Conservation (phyloP, 2,888 invertebrate genomes). For the Drosophila tanythrix region DNA sequence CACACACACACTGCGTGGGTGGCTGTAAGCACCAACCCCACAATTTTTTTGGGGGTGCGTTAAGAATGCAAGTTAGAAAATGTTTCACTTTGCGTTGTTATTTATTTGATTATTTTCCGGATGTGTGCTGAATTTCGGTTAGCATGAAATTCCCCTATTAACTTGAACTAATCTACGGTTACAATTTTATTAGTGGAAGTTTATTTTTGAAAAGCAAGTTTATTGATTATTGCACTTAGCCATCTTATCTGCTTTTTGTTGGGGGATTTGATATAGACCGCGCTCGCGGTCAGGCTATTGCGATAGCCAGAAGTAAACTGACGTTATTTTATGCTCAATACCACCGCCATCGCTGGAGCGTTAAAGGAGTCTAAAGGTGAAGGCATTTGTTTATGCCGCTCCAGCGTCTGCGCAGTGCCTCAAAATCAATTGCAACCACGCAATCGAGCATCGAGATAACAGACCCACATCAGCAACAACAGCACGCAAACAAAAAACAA, state of each 20-base stretch:
- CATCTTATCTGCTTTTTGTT: slow-evolving; percentile 57
- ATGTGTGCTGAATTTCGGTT: not conserved
- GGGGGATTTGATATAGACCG: slow-evolving; percentile 31
- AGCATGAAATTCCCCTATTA: slow-evolving; percentile 57
- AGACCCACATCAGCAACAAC: slow-evolving; percentile 4
- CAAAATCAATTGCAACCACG: slow-evolving; percentile 1
- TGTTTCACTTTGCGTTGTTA: slow-evolving; percentile 16
- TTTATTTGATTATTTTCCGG: slow-evolving; percentile 8
- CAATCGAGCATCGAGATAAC: slow-evolving; percentile 17
- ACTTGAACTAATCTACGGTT: slow-evolving; percentile 64
- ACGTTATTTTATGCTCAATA: slow-evolving; percentile 53
- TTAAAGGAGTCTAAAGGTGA: slow-evolving; percentile 48
- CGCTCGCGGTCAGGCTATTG: slow-evolving; percentile 56
- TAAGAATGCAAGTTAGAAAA: slow-evolving; percentile 58
- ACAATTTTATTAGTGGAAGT: slow-evolving; percentile 39
- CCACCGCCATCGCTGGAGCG: slow-evolving; percentile 21
- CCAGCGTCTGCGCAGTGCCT: slow-evolving; percentile 59
- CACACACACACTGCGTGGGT: slow-evolving; percentile 23
- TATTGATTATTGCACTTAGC: slow-evolving; percentile 71
- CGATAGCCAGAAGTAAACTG: slow-evolving; percentile 70
- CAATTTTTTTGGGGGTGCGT: slow-evolving; percentile 42
- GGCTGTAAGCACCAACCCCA: slow-evolving; percentile 61
- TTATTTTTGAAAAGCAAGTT: slow-evolving; percentile 54
- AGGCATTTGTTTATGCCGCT: slow-evolving; percentile 75
- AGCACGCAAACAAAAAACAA: slow-evolving; percentile 1